These are phyloP conservation scores for Eulemur rufifrons DNA, from an alignment of 2,113 vertebrate species.

Conservation along the genomic window DNA sequence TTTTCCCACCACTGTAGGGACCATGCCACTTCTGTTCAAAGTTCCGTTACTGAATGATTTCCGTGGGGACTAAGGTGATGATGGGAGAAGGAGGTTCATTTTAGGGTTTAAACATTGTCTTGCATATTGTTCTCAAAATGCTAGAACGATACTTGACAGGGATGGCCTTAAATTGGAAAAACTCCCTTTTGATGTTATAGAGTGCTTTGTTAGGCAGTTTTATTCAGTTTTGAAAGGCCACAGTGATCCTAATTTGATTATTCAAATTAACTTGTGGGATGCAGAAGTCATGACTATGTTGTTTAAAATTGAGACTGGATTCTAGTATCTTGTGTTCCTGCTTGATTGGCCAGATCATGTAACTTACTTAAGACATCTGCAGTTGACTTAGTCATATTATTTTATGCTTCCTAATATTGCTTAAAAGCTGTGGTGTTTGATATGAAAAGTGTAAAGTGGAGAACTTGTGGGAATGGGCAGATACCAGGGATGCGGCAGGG, in stretches of 20 bases:
- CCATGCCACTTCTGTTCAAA: neutral
- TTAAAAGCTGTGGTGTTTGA: neutral
- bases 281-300: neutral
- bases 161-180: neutral
- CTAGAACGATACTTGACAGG: neutral
- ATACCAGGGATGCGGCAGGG: neutral
- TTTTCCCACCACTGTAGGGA: neutral
- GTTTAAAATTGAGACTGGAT: constrained; percentile 23
- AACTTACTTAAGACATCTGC: neutral
- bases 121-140: neutral
- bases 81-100: neutral
- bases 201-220: neutral
- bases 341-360: neutral
- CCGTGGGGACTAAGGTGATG: neutral
- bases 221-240: neutral
- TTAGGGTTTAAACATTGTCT: neutral
- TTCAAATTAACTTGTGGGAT: neutral
- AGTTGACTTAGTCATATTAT: neutral
- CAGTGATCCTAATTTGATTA: neutral
- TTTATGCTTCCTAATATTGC: neutral
- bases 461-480: neutral
- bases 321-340: neutral
- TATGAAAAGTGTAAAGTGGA: neutral
- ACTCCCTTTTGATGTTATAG: neutral
- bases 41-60: neutral